These are phyloP conservation scores for Eulemur rufifrons DNA, from an alignment of 2,113 vertebrate genomes.

Conservation along the genomic window DNA sequence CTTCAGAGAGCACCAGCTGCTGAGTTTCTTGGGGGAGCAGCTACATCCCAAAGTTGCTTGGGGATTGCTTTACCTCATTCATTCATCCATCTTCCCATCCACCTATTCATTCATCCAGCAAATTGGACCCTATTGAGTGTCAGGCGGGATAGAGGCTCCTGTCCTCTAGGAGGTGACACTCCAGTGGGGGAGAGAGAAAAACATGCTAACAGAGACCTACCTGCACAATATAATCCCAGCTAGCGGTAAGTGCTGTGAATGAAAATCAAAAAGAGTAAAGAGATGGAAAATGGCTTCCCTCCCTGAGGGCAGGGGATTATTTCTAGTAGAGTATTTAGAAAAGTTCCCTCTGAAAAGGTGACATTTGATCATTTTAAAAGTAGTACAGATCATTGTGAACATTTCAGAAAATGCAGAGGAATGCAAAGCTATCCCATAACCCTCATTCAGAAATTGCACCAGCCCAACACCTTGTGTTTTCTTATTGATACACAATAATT, in stretches of 20 bases:
- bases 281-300: too few relatives aligned
- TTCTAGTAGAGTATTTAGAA: background rate
- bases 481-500: background rate
- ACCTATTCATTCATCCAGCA: background rate
- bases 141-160: background rate
- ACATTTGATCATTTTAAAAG: background rate
- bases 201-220: background rate
- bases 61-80: background rate
- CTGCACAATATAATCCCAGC: fast-evolving
- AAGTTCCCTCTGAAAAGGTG: background rate
- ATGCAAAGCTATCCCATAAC: fast-evolving
- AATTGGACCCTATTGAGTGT: fast-evolving
- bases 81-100: background rate
- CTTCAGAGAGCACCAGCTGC: background rate
- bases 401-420: background rate
- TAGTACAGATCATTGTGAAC: background rate
- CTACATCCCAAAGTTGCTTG: background rate
- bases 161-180: background rate
- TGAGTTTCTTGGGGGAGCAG: background rate
- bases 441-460: too few relatives aligned
- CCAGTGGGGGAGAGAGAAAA: background rate
- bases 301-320: background rate
- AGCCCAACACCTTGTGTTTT: fast-evolving
- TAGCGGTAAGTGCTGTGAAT: fast-evolving
- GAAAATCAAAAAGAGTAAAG: background rate